Conservation (phyloP, 2,888 invertebrate species). For the Megastigmus dorsalis region DNA sequence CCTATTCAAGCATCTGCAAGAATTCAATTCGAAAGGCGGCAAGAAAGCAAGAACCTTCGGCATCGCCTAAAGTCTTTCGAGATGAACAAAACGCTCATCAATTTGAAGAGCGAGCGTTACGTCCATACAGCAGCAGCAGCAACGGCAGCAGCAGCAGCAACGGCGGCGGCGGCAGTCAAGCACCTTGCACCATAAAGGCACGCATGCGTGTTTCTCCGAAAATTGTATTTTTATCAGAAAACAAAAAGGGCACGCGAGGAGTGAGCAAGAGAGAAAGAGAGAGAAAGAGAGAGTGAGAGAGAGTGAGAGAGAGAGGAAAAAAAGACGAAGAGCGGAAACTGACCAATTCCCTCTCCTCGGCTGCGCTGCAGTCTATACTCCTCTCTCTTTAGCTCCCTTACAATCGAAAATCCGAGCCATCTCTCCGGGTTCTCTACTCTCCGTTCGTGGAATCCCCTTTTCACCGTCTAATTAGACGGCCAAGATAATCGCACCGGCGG, state of each 20-base stretch:
- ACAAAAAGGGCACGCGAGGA: constrained; percentile 15
- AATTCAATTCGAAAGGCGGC: no score
- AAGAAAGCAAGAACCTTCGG: no score
- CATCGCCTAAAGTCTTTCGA: not conserved
- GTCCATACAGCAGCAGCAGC: not conserved
- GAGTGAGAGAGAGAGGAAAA: not conserved
- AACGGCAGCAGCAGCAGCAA: not conserved
- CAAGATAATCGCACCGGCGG: constrained; percentile 65
- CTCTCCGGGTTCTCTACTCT: constrained; percentile 31
- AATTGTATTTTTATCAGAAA: constrained; percentile 45
- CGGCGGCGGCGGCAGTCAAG: not conserved
- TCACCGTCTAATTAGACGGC: constrained; percentile 68
- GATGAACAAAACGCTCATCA: not conserved
- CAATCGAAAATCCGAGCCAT: constrained; percentile 43
- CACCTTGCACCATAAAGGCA: constrained; percentile 5
- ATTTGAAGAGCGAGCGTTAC: not conserved
- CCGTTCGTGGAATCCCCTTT: constrained; percentile 60
- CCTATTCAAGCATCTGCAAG: no score
- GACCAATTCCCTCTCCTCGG: not conserved
- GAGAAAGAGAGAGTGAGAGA: not conserved
- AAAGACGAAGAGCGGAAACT: not conserved
- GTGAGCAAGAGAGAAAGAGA: not conserved
- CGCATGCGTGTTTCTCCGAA: constrained; percentile 38
- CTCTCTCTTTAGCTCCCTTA: constrained; percentile 22
- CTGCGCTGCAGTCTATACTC: no score